Evolutionary conservation across 2,888 invertebrate species (phyloP), one percentile per base, ranked within the genome.

Genomic region (Atrina japonica): DNA sequence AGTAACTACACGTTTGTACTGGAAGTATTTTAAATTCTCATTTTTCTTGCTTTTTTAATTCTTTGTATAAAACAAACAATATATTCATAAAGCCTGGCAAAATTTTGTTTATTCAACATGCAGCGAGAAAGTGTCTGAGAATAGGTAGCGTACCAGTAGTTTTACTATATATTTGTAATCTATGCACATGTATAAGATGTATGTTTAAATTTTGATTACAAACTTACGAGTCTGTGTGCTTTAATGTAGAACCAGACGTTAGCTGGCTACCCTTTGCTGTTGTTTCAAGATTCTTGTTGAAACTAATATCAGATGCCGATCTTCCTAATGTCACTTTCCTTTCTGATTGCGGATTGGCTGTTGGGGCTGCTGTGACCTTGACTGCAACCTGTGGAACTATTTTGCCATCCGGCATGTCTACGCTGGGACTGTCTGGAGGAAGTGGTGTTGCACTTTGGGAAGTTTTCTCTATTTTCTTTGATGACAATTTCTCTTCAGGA

Each of bases 301-400:
- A 23, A 27, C 74, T 74, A n/a, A 76, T 59, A 63, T 78, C 74
- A 11, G 78, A 76, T 14, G 70, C 72, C 41, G 75, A 75, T 16
- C 75, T 61, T 43, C 56, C 23, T 56, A 56, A 56, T 40, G 40
- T 56, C 2, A 56, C 40, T 23, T 56, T 35, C 35, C 35, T 35
- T 5, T 35, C 35, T 7, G 35, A 35, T 7, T 23, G 56, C 18
- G 35, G 56, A 23, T 6, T 40, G 16, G 21, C 18, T 11, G 35
- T 5, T 9, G 56, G 56, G 30, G 56, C 40, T 23, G 23, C n/a
- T 30, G 56, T 56, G 23, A 56, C 23, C 35, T 35, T 40, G 56
- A 23, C 21, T 56, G 40, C 18, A 35, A 7, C 11, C 40, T 56
- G 40, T 21, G 56, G 56, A n/a, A 56, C 40, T 7, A 56, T 56